These are phyloP conservation scores for Parnassius mnemosyne DNA, from an alignment of 2,888 invertebrate genomes.

Conservation along the genomic window DNA sequence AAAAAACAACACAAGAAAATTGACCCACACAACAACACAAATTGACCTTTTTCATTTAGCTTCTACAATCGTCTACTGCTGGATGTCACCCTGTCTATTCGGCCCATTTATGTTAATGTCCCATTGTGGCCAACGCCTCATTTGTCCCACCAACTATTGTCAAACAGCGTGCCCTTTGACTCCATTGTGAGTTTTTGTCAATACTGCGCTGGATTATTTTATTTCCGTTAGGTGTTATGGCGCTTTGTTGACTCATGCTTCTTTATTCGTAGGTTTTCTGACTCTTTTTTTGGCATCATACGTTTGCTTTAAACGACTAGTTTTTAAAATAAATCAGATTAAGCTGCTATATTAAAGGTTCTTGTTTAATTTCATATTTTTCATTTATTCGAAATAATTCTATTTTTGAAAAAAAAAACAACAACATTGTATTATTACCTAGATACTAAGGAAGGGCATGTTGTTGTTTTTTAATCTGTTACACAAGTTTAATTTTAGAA, in stretches of 20 bases:
- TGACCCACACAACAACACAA: conserved; percentile 22
- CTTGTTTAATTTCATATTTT: background rate
- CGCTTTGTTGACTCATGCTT: conserved; percentile 60
- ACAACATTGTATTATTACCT: conserved; percentile 13
- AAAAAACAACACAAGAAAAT: conserved; percentile 34
- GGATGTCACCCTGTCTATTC: conserved; percentile 47
- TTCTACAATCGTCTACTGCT: conserved; percentile 31
- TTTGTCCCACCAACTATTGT: conserved; percentile 73
- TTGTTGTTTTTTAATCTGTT: conserved; percentile 4
- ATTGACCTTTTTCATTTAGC: conserved; percentile 39
- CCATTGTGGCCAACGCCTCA: conserved; percentile 71
- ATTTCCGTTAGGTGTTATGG: conserved; percentile 69
- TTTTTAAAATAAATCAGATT: background rate
- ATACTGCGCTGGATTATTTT: conserved; percentile 70
- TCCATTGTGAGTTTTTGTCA: conserved; percentile 77
- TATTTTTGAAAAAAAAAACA: background rate
- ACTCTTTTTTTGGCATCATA: conserved; percentile 26
- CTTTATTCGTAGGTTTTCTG: conserved; percentile 40
- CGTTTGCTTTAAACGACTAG: too few relatives aligned
- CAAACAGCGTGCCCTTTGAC: conserved; percentile 73
- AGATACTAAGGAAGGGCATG: conserved; percentile 6
- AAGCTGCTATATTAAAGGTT: background rate
- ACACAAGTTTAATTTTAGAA: conserved; percentile 39
- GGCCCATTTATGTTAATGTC: conserved; percentile 71
- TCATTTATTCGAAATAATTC: background rate